phyloP scores from a whole-genome alignment of 92 coral and sea anemone species.

The Palythoa grandiflora region DNA sequence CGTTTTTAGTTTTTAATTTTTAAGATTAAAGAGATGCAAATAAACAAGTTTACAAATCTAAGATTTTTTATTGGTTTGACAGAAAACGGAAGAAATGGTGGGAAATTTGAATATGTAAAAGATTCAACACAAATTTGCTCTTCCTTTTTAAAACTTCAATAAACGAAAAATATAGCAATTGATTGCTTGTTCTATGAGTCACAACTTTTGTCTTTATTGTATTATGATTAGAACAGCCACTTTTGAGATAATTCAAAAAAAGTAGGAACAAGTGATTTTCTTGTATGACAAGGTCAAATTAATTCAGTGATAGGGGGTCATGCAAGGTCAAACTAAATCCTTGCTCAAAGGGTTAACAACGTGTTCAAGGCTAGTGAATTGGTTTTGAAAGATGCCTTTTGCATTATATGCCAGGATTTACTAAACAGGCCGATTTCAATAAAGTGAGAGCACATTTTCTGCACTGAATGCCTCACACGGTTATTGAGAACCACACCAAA shows the following conservation, averaged over 20 bases:
- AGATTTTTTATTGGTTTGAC: slow-evolving; percentile 6
- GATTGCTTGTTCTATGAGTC: slow-evolving; percentile 31
- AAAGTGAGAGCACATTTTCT: slow-evolving; percentile 35
- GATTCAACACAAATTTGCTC: slow-evolving; percentile 13
- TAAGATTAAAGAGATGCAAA: neutral
- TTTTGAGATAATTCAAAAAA: slow-evolving; percentile 22
- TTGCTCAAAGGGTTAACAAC: slow-evolving; percentile 39
- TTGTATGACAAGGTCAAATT: slow-evolving; percentile 25
- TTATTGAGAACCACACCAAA: too few relatives aligned
- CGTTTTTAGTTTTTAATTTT: neutral
- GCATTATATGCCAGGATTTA: slow-evolving; percentile 4
- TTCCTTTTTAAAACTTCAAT: slow-evolving; percentile 10
- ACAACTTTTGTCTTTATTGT: slow-evolving; percentile 34
- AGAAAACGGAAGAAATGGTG: slow-evolving; percentile 18
- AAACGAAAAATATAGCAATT: slow-evolving; percentile 14
- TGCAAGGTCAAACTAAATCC: slow-evolving; percentile 32
- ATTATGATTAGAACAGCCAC: slow-evolving; percentile 15
- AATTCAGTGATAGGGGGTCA: slow-evolving; percentile 30
- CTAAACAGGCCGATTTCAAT: slow-evolving; percentile 27
- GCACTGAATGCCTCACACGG: neutral
- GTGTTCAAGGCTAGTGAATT: slow-evolving; percentile 27
- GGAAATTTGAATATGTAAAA: slow-evolving; percentile 27
- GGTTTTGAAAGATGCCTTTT: neutral
- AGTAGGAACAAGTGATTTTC: slow-evolving; percentile 14
- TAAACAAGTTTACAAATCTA: neutral